These are phyloP conservation scores for Dasypogon diadema DNA, from an alignment of 2,888 invertebrate species.

Conservation along the genomic window DNA sequence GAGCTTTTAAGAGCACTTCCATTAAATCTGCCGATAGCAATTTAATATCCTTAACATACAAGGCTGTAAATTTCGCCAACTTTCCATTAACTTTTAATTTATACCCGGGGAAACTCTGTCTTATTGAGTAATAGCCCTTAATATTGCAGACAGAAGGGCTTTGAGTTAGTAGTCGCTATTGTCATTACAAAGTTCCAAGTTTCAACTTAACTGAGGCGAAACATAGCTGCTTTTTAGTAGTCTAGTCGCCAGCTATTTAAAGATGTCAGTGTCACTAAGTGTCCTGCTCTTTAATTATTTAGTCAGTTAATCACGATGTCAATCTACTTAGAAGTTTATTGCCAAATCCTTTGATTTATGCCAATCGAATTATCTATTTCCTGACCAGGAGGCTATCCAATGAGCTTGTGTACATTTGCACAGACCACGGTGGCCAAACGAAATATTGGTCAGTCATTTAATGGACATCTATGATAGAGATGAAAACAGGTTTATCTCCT, in stretches of 20 bases:
- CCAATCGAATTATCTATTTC: not conserved
- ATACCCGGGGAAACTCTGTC: slow-evolving; percentile 59
- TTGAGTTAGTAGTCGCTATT: slow-evolving; percentile 8
- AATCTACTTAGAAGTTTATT: not conserved
- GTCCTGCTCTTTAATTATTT: not conserved
- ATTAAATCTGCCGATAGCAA: slow-evolving; percentile 53
- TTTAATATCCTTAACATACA: slow-evolving; percentile 54
- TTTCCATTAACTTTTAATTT: slow-evolving; percentile 59
- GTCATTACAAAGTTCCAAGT: slow-evolving; percentile 15
- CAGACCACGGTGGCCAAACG: not conserved
- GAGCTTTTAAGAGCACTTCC: slow-evolving; percentile 43
- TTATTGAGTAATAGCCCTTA: slow-evolving; percentile 54
- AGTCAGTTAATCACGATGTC: not conserved
- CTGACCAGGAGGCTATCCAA: not conserved
- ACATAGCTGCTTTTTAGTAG: not conserved
- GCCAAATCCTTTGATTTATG: not conserved
- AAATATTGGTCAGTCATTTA: not conserved
- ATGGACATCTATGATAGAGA: not conserved
- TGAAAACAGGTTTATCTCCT: too few species aligned
- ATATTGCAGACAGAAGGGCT: slow-evolving; percentile 24
- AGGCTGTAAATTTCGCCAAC: slow-evolving; percentile 54
- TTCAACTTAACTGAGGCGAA: not conserved
- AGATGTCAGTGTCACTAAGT: slow-evolving; percentile 2
- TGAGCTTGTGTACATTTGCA: not conserved
- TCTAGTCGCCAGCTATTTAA: not conserved